A percentile compares a stretch with the other conserved stretches of the same genome.
Conservation (phyloP, 2,797 vertebrate genomes). For the Chelmon rostratus region DNA sequence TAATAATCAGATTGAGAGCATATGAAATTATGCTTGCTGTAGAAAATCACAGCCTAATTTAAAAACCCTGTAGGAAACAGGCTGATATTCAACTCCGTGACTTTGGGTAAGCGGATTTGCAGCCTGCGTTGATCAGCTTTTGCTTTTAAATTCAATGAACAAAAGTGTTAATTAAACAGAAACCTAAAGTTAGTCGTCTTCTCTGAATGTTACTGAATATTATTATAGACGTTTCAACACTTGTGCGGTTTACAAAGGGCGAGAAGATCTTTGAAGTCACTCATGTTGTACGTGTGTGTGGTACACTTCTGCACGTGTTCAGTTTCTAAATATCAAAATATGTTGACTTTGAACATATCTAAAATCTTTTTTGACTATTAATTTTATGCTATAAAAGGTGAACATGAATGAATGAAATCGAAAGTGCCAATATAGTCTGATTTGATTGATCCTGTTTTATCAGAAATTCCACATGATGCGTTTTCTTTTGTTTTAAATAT, state of each 20-base stretch:
- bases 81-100: background rate
- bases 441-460: background rate
- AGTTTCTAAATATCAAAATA: background rate
- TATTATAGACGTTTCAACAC: background rate
- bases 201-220: background rate
- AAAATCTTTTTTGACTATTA: background rate
- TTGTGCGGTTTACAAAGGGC: background rate
- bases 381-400: background rate
- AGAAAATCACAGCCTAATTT: background rate
- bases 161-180: background rate
- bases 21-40: background rate
- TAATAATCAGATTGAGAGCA: background rate
- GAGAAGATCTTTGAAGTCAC: too few relatives aligned
- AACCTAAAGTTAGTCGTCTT: background rate
- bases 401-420: background rate
- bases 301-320: background rate
- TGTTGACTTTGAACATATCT: background rate
- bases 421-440: background rate
- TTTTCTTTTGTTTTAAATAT: background rate
- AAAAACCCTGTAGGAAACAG: background rate
- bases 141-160: background rate
- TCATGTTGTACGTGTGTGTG: background rate
- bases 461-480: accelerated
- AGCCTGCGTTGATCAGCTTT: background rate
- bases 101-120: background rate